Evolutionary conservation across 2,797 vertebrate genomes (phyloP).

Genomic region (Valencia hispanica): DNA sequence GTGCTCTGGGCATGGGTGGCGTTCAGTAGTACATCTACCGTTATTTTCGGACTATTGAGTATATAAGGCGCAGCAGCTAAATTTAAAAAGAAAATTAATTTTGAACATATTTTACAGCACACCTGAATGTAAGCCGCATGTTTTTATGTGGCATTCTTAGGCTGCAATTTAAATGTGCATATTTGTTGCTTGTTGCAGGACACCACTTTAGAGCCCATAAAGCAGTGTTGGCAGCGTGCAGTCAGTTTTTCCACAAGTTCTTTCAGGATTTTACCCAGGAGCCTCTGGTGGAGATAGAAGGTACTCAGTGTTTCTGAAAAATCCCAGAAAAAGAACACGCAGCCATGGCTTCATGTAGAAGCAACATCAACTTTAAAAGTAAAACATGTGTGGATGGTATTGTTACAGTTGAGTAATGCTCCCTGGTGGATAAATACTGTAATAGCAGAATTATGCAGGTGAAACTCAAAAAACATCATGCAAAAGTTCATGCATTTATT

Average conservation of each 20-base stretch:
- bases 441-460: background rate
- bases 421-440: constrained; percentile 17
- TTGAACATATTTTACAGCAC: too few species aligned
- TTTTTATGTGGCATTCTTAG: too few species aligned
- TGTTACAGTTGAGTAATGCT: background rate
- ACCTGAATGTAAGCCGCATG: too few species aligned
- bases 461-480: too few species aligned
- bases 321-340: background rate
- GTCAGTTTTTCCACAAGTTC: constrained; percentile 98
- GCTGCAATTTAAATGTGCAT: background rate
- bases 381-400: background rate
- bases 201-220: constrained; percentile 99
- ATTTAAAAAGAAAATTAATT: too few species aligned
- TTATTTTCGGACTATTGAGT: too few species aligned
- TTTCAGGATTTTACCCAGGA: constrained; percentile 98
- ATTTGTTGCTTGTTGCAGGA: constrained; percentile 75
- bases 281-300: constrained; percentile 98
- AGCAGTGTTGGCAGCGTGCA: constrained; percentile 97
- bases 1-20: background rate
- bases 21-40: background rate
- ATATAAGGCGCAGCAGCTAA: too few species aligned
- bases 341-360: background rate
- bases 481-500: too few species aligned
- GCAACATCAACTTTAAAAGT: background rate
- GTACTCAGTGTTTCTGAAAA: constrained; percentile 70